Conservation (phyloP, 2,888 invertebrate species). For the Orthonychiurus folsomi region DNA sequence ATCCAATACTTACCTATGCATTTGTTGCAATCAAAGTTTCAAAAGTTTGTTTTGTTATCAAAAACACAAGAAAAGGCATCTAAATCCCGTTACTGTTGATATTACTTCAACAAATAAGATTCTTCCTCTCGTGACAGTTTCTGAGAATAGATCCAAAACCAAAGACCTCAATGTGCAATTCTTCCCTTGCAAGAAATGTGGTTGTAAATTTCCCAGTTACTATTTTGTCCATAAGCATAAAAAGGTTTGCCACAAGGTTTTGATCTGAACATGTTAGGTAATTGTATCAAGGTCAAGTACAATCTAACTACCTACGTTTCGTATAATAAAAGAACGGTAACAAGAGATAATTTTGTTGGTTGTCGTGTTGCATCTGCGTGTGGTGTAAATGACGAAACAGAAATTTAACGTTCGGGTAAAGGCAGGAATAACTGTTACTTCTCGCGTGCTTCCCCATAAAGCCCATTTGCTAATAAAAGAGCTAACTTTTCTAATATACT, state of each 20-base stretch:
- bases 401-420: no score
- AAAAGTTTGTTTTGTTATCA: slow-evolving; percentile 79
- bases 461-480: no score
- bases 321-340: no score
- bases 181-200: slow-evolving; percentile 87
- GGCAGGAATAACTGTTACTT: no score
- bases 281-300: no score
- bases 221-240: slow-evolving; percentile 89
- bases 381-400: no score
- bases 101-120: slow-evolving; percentile 26
- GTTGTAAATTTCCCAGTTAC: slow-evolving; percentile 83
- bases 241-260: slow-evolving; percentile 78
- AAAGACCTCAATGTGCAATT: slow-evolving; percentile 69
- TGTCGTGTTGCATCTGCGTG: no score
- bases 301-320: no score
- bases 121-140: slow-evolving; percentile 15
- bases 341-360: no score
- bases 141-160: slow-evolving; percentile 31
- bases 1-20: slow-evolving; percentile 53
- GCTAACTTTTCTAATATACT: no score
- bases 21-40: slow-evolving; percentile 68
- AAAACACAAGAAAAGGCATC: slow-evolving; percentile 62
- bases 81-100: slow-evolving; percentile 54
- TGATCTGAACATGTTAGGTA: no score
- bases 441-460: no score